Evolutionary conservation across 2,113 vertebrate genomes (phyloP).

Genomic region (Platanista minor): DNA sequence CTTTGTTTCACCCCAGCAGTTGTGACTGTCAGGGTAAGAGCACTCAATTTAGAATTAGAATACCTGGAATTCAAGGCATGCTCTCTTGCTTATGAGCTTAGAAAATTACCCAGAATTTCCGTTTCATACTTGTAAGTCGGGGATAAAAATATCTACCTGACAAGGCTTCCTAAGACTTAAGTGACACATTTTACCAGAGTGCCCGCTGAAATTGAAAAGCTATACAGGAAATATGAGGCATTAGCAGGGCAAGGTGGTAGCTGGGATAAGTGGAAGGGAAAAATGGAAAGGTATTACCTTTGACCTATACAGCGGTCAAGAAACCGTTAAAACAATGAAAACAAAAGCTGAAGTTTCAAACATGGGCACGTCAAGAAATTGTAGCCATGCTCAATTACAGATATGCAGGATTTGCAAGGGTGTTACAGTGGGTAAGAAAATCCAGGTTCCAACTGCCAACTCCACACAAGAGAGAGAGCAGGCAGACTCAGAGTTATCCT

Average conservation of each 20-base stretch:
- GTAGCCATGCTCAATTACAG: not conserved
- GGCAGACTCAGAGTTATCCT: not conserved
- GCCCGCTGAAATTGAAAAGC: not conserved
- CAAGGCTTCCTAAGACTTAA: not conserved
- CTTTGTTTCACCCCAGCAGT: not conserved
- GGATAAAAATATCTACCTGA: not conserved
- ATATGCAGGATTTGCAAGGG: not conserved
- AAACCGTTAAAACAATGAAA: not conserved
- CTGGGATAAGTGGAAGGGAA: not conserved
- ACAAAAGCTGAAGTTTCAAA: not conserved
- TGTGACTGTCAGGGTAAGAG: fast-evolving
- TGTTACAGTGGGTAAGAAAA: not conserved
- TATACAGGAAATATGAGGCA: not conserved
- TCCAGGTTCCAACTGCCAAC: not conserved
- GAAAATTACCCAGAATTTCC: not conserved
- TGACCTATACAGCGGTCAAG: not conserved
- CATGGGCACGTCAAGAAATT: not conserved
- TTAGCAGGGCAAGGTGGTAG: not conserved
- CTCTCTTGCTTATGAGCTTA: not conserved
- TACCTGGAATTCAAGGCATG: not conserved
- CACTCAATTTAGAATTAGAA: not conserved
- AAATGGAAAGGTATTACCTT: not conserved
- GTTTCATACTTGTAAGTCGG: not conserved
- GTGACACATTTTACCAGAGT: not conserved
- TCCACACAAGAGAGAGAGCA: not conserved